Evolutionary conservation across 2,888 invertebrate genomes (phyloP).

Genomic region (Urechis unicinctus): DNA sequence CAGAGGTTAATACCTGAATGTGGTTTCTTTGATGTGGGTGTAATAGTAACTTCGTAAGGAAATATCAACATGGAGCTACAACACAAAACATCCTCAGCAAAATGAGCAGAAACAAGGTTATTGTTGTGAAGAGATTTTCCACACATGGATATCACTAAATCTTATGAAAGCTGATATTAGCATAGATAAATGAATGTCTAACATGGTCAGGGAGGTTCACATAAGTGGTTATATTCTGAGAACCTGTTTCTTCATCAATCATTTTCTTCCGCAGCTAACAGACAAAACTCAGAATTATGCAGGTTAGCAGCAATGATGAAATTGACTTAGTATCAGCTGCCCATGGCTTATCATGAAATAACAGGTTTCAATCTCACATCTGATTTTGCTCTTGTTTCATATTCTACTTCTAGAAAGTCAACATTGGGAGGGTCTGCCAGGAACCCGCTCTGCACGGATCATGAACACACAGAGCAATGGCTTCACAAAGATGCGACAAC

Average conservation of each 20-base stretch:
- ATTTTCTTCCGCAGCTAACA: conserved; percentile 42
- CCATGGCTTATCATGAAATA: no score
- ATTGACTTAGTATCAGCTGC: no score
- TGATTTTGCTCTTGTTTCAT: conserved; percentile 30
- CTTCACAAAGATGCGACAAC: no score
- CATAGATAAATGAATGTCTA: no score
- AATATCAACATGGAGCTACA: conserved; percentile 39
- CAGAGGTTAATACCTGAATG: conserved; percentile 41
- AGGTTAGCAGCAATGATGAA: no score
- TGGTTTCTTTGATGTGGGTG: conserved; percentile 38
- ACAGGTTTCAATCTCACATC: conserved; percentile 20
- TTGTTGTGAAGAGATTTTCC: no score
- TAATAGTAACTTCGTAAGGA: conserved; percentile 40
- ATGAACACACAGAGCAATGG: neutral
- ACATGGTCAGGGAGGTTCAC: conserved; percentile 33
- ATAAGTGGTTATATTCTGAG: conserved; percentile 23
- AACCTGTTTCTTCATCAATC: conserved; percentile 38
- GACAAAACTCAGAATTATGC: neutral
- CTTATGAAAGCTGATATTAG: no score
- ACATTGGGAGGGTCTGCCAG: conserved; percentile 51
- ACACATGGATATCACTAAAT: no score
- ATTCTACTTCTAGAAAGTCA: conserved; percentile 52
- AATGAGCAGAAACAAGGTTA: no score
- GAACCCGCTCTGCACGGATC: conserved; percentile 31
- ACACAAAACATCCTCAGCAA: conserved; percentile 1